phyloP scores from a whole-genome alignment of 2,888 invertebrate genomes.

The Mesochorus sp. region DNA sequence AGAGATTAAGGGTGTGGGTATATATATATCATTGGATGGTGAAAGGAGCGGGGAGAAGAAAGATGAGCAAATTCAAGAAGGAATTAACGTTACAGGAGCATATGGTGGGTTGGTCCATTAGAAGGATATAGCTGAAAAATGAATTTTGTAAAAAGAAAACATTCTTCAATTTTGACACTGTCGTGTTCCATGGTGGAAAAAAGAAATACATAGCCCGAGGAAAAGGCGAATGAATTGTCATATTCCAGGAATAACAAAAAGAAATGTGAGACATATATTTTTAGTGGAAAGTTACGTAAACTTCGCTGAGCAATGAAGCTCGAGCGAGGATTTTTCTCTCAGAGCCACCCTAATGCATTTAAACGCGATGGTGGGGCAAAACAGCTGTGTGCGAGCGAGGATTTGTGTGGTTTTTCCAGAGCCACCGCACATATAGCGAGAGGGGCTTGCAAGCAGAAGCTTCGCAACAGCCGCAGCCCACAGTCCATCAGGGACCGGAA shows the following conservation, averaged over 20 bases:
- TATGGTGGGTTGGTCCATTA: no score
- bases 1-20: neutral
- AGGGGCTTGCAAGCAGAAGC: neutral
- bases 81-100: neutral
- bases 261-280: no score
- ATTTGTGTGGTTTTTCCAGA: neutral
- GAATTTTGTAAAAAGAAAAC: no score
- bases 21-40: neutral
- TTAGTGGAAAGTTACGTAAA: no score
- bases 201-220: no score
- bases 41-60: neutral
- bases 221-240: no score
- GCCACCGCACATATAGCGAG: neutral
- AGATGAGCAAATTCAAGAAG: neutral
- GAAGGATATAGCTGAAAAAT: neutral
- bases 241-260: no score
- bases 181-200: no score
- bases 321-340: neutral
- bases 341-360: no score
- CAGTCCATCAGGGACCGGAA: neutral
- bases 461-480: neutral
- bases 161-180: no score
- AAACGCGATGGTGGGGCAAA: neutral
- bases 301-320: neutral
- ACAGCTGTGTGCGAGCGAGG: neutral